Percentiles rank a stretch among this genome's conserved stretches.
Conservation (phyloP, 2,888 invertebrate species). For the Anorthoa munda region DNA sequence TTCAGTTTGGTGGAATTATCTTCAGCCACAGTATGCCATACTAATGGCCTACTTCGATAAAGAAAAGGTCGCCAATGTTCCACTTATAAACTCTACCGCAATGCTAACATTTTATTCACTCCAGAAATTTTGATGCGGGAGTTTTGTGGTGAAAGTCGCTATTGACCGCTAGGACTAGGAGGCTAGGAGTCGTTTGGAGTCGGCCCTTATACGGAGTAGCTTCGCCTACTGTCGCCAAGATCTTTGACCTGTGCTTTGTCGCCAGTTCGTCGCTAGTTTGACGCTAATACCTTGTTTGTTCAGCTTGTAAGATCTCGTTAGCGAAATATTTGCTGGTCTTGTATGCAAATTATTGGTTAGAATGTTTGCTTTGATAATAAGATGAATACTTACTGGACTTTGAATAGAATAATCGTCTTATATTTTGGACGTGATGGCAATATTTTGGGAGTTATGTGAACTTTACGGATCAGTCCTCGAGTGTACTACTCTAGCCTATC, state of each 20-base stretch:
- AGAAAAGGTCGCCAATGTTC: neutral
- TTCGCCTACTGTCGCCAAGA: constrained; percentile 54
- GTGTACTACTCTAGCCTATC: neutral
- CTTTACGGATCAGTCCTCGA: neutral
- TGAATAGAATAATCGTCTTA: neutral
- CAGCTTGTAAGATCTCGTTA: constrained; percentile 59
- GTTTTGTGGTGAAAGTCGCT: constrained; percentile 72
- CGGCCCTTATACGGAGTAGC: constrained; percentile 70
- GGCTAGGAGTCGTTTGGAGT: constrained; percentile 74
- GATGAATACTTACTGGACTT: neutral
- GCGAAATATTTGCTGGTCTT: constrained; percentile 39
- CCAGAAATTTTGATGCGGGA: constrained; percentile 26
- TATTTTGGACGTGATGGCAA: neutral
- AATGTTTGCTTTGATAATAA: constrained; percentile 12
- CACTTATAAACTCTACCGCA: neutral
- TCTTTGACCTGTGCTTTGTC: constrained; percentile 62
- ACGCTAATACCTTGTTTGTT: constrained; percentile 48
- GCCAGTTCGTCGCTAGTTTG: constrained; percentile 32
- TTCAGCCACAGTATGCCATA: constrained; percentile 2
- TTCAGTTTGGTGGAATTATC: constrained; percentile 5
- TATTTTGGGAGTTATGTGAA: neutral
- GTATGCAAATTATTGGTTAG: constrained; percentile 30
- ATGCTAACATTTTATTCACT: neutral
- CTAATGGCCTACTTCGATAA: neutral
- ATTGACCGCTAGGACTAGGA: constrained; percentile 66